Conservation (phyloP, 2,113 vertebrate genomes). For the Apaloderma vittatum region DNA sequence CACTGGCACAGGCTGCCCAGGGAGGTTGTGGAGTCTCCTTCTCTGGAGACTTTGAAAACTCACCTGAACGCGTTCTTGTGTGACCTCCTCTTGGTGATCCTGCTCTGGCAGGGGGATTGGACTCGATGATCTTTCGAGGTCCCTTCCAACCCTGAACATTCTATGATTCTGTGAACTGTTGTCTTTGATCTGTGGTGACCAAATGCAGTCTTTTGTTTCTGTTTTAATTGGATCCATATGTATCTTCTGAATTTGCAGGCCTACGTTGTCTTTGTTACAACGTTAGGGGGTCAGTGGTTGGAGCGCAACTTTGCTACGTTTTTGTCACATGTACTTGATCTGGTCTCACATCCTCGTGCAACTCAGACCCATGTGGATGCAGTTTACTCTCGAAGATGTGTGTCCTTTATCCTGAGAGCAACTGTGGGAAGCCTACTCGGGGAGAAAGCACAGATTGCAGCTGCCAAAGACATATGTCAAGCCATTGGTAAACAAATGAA, state of each 20-base stretch:
- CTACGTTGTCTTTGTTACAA: constrained; percentile 96
- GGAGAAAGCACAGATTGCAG: constrained; percentile 98
- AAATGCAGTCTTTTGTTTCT: neutral
- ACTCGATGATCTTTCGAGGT: too few relatives aligned
- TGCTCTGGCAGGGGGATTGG: too few relatives aligned
- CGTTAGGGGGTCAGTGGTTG: constrained; percentile 95
- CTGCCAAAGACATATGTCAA: constrained; percentile 97
- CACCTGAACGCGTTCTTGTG: too few relatives aligned
- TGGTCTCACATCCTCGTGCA: constrained; percentile 96
- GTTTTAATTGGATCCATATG: neutral
- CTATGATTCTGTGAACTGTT: neutral
- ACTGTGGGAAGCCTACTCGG: constrained; percentile 94
- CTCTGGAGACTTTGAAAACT: too few relatives aligned
- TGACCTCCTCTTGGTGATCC: too few relatives aligned
- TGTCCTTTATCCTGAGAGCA: constrained; percentile 96
- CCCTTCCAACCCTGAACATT: too few relatives aligned
- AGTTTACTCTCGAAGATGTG: constrained; percentile 96
- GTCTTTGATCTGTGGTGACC: neutral
- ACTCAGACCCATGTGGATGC: constrained; percentile 98
- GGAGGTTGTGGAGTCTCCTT: too few relatives aligned
- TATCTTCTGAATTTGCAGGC: constrained; percentile 82
- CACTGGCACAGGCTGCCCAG: too few relatives aligned
- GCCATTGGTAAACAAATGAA: constrained; percentile 99
- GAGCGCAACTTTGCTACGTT: constrained; percentile 97
- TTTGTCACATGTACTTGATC: constrained; percentile 93